phyloP scores from a whole-genome alignment of 2,113 vertebrate genomes.

The Bubalus kerabau region DNA sequence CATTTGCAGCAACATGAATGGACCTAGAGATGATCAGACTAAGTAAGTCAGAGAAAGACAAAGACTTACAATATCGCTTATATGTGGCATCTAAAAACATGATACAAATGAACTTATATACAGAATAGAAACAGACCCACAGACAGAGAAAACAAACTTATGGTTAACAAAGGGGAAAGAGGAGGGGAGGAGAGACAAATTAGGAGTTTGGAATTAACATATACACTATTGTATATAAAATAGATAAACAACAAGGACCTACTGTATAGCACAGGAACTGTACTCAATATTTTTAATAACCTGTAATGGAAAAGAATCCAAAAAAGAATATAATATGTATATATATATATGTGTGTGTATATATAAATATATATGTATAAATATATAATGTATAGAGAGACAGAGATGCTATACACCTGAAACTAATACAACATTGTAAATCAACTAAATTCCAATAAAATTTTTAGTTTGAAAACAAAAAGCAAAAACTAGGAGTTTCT shows the following conservation, averaged over 20 bases:
- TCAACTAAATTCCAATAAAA: background rate
- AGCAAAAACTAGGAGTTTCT: background rate
- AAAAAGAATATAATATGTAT: background rate
- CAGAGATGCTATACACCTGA: background rate
- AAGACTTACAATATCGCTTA: background rate
- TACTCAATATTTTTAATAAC: background rate
- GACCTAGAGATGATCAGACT: background rate
- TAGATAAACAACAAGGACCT: background rate
- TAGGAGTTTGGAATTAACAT: background rate
- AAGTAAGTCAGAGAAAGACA: background rate
- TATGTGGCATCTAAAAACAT: background rate
- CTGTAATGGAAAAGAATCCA: background rate
- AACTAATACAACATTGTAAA: background rate
- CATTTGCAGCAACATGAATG: background rate
- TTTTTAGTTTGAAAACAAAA: background rate
- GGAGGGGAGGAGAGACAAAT: background rate
- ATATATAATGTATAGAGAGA: background rate
- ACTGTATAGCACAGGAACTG: background rate
- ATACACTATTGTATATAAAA: background rate
- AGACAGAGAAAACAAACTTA: background rate
- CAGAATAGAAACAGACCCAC: background rate
- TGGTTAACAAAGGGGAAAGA: background rate
- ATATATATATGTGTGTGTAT: rapidly evolving
- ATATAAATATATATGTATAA: background rate
- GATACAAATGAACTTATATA: background rate